Conservation (phyloP, 2,113 vertebrate species). For the Perca fluviatilis region DNA sequence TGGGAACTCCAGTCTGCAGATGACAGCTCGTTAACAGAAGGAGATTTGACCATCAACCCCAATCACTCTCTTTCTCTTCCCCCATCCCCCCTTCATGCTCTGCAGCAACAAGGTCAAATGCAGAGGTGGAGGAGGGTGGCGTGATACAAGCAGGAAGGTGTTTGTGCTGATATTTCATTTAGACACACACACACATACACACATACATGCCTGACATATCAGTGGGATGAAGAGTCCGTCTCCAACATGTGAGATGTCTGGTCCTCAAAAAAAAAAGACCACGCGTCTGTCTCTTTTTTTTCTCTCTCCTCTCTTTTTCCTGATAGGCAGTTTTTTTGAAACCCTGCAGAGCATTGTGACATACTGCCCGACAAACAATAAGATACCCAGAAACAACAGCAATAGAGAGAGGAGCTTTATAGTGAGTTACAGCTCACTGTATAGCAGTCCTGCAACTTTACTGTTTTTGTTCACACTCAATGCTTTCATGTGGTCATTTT, state of each 20-base stretch:
- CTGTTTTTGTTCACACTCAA: neutral
- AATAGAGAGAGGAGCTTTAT: neutral
- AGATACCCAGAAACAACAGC: neutral
- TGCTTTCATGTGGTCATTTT: neutral
- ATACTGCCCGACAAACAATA: neutral
- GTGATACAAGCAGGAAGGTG: slow-evolving; percentile 19
- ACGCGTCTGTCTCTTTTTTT: neutral
- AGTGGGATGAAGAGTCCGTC: slow-evolving; percentile 1
- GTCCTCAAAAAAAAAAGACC: neutral
- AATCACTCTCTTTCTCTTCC: slow-evolving; percentile 44
- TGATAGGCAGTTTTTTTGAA: slow-evolving; percentile 37
- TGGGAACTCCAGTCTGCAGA: slow-evolving; percentile 77
- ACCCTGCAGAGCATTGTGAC: slow-evolving; percentile 4
- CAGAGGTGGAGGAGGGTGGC: slow-evolving; percentile 39
- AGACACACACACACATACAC: neutral
- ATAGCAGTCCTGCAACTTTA: neutral
- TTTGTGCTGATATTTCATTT: slow-evolving; percentile 28
- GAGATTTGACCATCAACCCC: slow-evolving; percentile 70
- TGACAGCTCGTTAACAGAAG: slow-evolving; percentile 79
- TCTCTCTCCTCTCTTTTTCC: neutral
- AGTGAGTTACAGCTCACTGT: neutral
- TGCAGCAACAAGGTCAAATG: slow-evolving; percentile 77
- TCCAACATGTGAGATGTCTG: neutral
- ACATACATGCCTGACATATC: neutral
- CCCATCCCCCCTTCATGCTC: slow-evolving; percentile 35